Evolutionary conservation across 1,140 invertebrate genomes (phyloP), one percentile per base, ranked within the genome.

Genomic region (Sinella curviseta): DNA sequence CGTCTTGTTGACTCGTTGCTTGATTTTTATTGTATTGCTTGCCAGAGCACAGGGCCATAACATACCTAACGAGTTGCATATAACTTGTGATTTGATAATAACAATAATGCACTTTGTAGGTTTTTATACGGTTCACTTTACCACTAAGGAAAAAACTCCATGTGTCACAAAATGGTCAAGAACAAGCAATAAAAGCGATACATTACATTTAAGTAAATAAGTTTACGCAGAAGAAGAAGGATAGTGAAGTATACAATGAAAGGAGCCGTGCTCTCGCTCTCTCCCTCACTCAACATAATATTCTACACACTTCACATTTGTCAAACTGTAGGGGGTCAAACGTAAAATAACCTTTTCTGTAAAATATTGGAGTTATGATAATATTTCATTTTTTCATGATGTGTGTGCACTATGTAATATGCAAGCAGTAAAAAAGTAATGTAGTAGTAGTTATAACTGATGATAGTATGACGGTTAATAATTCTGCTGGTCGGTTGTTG

Each of bases 341-440:
- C 12, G 24, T 60, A 60, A 60, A 60, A 60, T 14, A n/a, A n/a
- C 57, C 4, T n/a, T n/a, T 60, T 60, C 24, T 60, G 14, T 60
- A 60, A 60, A 60, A 60, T 60, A 60, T 60, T 60, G 57, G 57
- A 60, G 24, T 60, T n/a, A 26, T 16, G 57, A 60, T 60, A 60
- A n/a, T 60, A 60, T 60, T 60, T 26, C 57, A 60, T 60, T 48
- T 48, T 48, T 48, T 20, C 39, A 48, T 12, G 20, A 48, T 8
- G 39, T 48, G 24, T 60, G 24, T n/a, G 57, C 3, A 60, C 57
- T 60, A 60, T 60, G 57, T 60, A 12, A 48, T 12, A 48, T 12
- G 39, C 39, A 48, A 48, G 57, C 57, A 60, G 39, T 48, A 48
- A 17, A 17, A 48, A 48, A 17, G 39, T 48, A 48, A 48, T n/a